Evolutionary conservation across 2,888 invertebrate genomes (phyloP), one percentile per base, ranked within the genome.

Genomic region (Clunio marinus): DNA sequence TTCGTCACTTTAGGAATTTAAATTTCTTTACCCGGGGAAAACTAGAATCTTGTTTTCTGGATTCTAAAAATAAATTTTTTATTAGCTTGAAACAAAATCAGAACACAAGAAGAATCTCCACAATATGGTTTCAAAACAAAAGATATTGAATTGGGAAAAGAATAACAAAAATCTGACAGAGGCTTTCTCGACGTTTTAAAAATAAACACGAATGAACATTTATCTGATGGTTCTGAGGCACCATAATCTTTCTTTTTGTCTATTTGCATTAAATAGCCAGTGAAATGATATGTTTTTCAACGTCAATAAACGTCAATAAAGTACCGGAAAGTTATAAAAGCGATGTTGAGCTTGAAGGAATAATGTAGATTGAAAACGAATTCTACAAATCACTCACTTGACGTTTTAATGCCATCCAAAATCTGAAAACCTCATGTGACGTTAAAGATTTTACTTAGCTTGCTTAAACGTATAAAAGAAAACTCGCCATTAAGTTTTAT

Each of bases 281-380:
- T 22, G 22, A 51, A 51, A 13, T 13, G 35, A 17, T 51, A 22
- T 22, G 17, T 7, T 51, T 51, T 51, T 51, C 17, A 20, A 51
- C 22, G 17, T 51, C 51, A 51, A 51, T 51, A 51, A 51, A 51
- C 51, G 22, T n/a, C 22, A 22, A 22, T 8, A 22, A 51, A n/a
- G n/a, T n/a, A n/a, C 51, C 20, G 15, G 51, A 17, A 22, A 51
- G 51, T 51, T 17, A 51, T 51, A 51, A 51, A 51, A 17, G 51
- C n/a, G 22, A 51, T 51, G n/a, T 13, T 8, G 51, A 22, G 51
- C 51, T n/a, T n/a, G n/a, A n/a, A n/a, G n/a, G n/a, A 51, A 51
- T 51, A 51, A 51, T 20, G 10, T 22, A 51, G 22, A 51, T 51
- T 51, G 51, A 51, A 51, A 51, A 51, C n/a, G 51, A 51, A 51